Percentiles rank a stretch among this genome's conserved stretches.
These are phyloP conservation scores for Cercopithecus mona DNA, from an alignment of 2,113 vertebrate genomes.

Conservation along the genomic window DNA sequence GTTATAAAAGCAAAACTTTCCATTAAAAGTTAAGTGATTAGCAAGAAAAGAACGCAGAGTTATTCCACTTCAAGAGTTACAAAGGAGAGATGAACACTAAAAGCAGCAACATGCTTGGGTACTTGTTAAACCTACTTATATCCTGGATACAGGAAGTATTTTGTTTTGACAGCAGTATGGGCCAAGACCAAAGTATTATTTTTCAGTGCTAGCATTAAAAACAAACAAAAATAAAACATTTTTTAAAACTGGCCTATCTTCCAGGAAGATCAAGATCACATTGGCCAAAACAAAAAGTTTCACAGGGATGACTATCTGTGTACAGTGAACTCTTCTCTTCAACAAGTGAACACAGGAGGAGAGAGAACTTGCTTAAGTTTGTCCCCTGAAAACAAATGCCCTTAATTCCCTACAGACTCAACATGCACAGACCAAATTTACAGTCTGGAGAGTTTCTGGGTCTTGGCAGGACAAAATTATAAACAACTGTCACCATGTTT, in stretches of 20 bases:
- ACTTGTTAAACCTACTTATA: constrained; percentile 43
- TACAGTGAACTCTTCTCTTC: not conserved
- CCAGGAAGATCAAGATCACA: constrained; percentile 10
- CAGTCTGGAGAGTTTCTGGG: not conserved
- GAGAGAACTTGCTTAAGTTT: not conserved
- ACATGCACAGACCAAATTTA: not conserved
- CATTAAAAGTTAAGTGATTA: constrained; percentile 58
- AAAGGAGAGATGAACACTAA: constrained; percentile 36
- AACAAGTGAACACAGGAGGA: not conserved
- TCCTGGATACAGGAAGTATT: constrained; percentile 51
- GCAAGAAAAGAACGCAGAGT: constrained; percentile 39
- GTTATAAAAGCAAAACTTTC: constrained; percentile 47
- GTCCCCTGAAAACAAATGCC: not conserved
- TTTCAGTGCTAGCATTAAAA: constrained; percentile 41
- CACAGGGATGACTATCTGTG: not conserved
- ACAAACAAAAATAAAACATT: constrained; percentile 58
- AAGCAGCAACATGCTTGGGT: not conserved
- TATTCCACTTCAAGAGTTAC: constrained; percentile 42
- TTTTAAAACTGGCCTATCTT: constrained; percentile 6
- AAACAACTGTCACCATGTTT: not conserved
- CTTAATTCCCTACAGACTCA: not conserved
- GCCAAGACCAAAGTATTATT: constrained; percentile 56
- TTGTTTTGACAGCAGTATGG: constrained; percentile 52
- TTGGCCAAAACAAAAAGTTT: not conserved
- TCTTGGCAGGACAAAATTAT: not conserved